Evolutionary conservation across 1,140 invertebrate species (phyloP).

Genomic region (Dinothrombium tinctorium): DNA sequence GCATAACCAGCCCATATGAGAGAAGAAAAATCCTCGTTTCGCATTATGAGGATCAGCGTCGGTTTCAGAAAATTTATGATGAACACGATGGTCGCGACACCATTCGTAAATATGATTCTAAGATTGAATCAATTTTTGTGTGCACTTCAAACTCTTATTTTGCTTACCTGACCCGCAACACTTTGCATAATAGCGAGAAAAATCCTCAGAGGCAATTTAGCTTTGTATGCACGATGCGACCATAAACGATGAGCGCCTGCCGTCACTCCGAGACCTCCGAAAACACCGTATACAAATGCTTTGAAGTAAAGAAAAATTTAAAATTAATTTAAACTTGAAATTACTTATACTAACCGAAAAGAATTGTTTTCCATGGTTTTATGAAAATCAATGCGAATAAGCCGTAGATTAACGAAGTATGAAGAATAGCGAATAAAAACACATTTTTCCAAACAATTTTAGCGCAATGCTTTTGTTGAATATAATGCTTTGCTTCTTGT

Average conservation of each 20-base stretch:
- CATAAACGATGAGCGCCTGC: slow-evolving; percentile 32
- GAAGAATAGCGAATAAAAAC: background rate
- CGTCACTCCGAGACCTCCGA: slow-evolving; percentile 39
- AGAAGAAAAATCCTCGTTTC: slow-evolving; percentile 10
- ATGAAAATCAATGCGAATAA: background rate
- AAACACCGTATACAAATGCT: background rate
- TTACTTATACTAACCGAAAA: background rate
- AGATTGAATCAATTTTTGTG: too few species aligned
- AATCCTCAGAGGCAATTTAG: slow-evolving; percentile 23
- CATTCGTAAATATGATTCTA: slow-evolving; percentile 25
- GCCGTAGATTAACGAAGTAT: slow-evolving; percentile 7
- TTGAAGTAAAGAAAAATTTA: background rate
- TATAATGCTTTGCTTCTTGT: too few species aligned
- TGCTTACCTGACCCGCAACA: slow-evolving; percentile 21
- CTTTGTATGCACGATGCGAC: slow-evolving; percentile 29
- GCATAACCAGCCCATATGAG: slow-evolving; percentile 7
- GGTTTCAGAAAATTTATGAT: slow-evolving; percentile 14
- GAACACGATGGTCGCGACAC: slow-evolving; percentile 13
- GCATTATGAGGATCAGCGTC: slow-evolving; percentile 14
- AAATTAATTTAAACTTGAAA: background rate
- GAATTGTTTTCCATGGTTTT: background rate
- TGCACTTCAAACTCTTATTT: too few species aligned
- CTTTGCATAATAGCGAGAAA: slow-evolving; percentile 18
- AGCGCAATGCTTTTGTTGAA: too few species aligned
- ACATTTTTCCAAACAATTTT: slow-evolving; percentile 6